Base-by-base conservation (phyloP, 2,888 invertebrate species). In the Drosophila stalkeri region DNA sequence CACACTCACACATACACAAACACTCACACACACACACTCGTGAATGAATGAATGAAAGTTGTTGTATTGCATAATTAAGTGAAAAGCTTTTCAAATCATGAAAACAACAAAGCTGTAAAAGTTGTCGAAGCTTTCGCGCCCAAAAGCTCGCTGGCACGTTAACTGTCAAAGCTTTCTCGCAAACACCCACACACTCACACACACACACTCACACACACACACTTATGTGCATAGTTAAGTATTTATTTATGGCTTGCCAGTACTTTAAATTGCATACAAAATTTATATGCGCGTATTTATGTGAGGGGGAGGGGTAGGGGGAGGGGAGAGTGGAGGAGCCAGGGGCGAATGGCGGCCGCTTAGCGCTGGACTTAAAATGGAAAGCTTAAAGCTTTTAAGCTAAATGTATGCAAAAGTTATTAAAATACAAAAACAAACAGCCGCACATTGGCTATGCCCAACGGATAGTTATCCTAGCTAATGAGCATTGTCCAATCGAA, bases 41-140 rank as follows among this genome's bases (percentile, higher is more conserved):
- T 57, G 7, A 57, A 41, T 77, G 77, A 74, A 75, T 74, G 56
- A 74, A 54, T 54, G 52, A 80, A 81, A 81, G 80, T 81, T 80
- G 20, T 54, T 74, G 43, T 51, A 56, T 80, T 80, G 82, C 80
- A 80, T 80, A 81, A 80, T 81, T 80, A 72, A 81, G 54, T 70
- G 64, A 54, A 69, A 72, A 80, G 82, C 79, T 82, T 65, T 72
- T 3, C 2, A 44, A 68, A 54, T 61, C 41, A 54, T 35, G 46
- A 60, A 78, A 77, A 65, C 79, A 56, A 68, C 64, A 54, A 61
- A 44, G 20, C 55, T 52, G 31, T 41, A 56, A 72, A 77, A 60
- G 72, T 72, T 59, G 60, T 7, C 14, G 16, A 49, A 72, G 75
- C 75, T 75, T 75, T 56, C 11, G 52, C 37, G 7, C 0, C 31